Evolutionary conservation across 2,113 vertebrate species (phyloP).

Genomic region (Blennius ocellaris): DNA sequence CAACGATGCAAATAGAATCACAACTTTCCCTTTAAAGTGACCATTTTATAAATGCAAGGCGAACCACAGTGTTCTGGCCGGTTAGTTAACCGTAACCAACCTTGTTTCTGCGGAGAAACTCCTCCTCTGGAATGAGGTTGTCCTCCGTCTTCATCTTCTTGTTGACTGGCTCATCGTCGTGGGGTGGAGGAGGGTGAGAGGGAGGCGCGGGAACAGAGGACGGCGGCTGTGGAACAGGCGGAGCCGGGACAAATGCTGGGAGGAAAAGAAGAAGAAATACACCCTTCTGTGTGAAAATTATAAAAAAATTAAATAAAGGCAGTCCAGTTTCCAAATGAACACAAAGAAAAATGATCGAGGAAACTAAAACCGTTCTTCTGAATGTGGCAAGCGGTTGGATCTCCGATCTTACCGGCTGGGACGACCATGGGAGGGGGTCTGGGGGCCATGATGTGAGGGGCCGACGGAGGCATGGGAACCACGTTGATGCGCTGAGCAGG

Average conservation of each 20-base stretch:
- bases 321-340: constrained; percentile 10
- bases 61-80: too few species aligned
- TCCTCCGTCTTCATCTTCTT: constrained; percentile 99
- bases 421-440: constrained; percentile 97
- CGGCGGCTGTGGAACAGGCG: constrained; percentile 91
- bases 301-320: neutral
- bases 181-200: constrained; percentile 89
- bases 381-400: too few species aligned
- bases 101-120: constrained; percentile 97
- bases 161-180: constrained; percentile 93
- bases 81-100: constrained; percentile 77
- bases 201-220: constrained; percentile 89
- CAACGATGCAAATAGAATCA: too few species aligned
- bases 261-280: neutral
- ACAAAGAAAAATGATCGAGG: neutral
- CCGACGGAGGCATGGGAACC: constrained; percentile 93
- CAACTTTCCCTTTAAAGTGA: too few species aligned
- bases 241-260: constrained; percentile 95
- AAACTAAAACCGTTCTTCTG: too few species aligned
- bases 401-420: constrained; percentile 85
- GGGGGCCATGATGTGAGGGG: constrained; percentile 92
- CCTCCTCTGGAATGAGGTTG: constrained; percentile 96
- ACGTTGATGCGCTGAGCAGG: constrained; percentile 94
- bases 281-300: too few species aligned
- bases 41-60: too few species aligned